These are phyloP conservation scores for Hartigia nigra DNA, from an alignment of 2,888 invertebrate species.

Conservation along the genomic window DNA sequence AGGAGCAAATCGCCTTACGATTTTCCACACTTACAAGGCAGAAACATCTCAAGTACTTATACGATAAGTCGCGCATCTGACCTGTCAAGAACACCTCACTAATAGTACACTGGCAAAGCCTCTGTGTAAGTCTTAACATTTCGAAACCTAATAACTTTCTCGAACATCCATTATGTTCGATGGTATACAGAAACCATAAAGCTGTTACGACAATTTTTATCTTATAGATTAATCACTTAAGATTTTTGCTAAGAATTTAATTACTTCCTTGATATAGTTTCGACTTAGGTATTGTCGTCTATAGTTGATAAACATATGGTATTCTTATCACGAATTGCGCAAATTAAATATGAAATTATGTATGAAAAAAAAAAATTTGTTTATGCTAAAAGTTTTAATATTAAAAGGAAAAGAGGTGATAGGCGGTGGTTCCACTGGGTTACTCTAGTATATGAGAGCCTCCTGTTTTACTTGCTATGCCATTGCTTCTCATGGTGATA, in stretches of 20 bases:
- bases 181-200: not conserved
- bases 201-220: not conserved
- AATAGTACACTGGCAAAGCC: not conserved
- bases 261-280: not conserved
- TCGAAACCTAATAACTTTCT: not conserved
- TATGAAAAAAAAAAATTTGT: not conserved
- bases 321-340: not conserved
- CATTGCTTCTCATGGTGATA: constrained; percentile 44
- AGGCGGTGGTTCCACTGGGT: not conserved
- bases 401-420: not conserved
- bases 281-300: not conserved
- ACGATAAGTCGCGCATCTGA: not conserved
- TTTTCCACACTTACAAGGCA: not conserved
- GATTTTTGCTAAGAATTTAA: not conserved
- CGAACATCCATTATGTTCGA: not conserved
- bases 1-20: not conserved
- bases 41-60: not conserved
- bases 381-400: not conserved
- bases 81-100: not conserved
- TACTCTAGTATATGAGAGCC: not conserved
- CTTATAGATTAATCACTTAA: not conserved
- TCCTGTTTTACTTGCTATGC: constrained; percentile 48
- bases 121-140: not conserved
- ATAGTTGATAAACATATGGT: not conserved
- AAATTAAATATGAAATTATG: not conserved